Evolutionary conservation across 1,140 invertebrate genomes (phyloP).

Genomic region (Drosophila mayri): DNA sequence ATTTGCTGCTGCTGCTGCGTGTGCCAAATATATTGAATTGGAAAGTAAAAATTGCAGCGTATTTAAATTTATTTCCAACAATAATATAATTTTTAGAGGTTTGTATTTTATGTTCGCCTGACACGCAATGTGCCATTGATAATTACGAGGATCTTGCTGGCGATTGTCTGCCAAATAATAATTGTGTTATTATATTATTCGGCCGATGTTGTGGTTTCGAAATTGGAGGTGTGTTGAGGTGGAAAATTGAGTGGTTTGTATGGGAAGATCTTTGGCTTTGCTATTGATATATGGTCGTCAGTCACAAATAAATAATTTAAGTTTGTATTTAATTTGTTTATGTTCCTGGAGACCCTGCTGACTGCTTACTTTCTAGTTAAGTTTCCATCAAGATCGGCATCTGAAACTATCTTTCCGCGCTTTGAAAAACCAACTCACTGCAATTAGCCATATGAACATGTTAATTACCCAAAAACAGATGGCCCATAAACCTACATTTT

Average conservation of each 20-base stretch:
- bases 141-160: slow-evolving; percentile 61
- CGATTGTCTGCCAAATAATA: slow-evolving; percentile 46
- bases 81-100: slow-evolving; percentile 54
- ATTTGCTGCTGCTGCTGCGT: slow-evolving; percentile 58
- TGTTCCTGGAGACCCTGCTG: background rate
- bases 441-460: slow-evolving; percentile 72
- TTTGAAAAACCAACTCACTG: slow-evolving; percentile 34
- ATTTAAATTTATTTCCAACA: slow-evolving; percentile 76
- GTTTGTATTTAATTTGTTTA: background rate
- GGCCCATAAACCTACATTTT: slow-evolving; percentile 72
- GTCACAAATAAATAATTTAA: background rate
- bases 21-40: slow-evolving; percentile 76
- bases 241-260: slow-evolving; percentile 56
- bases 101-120: slow-evolving; percentile 46
- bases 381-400: slow-evolving; percentile 6
- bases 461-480: slow-evolving; percentile 63
- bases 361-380: slow-evolving; percentile 31
- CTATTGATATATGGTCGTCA: slow-evolving; percentile 8
- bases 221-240: slow-evolving; percentile 53
- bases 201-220: slow-evolving; percentile 48
- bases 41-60: slow-evolving; percentile 78
- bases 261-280: slow-evolving; percentile 5
- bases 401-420: slow-evolving; percentile 1
- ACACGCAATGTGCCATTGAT: slow-evolving; percentile 63
- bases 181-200: slow-evolving; percentile 55